Evolutionary conservation across 2,888 invertebrate species (phyloP), one percentile per base, ranked within the genome.

Genomic region (Protonemura montana): DNA sequence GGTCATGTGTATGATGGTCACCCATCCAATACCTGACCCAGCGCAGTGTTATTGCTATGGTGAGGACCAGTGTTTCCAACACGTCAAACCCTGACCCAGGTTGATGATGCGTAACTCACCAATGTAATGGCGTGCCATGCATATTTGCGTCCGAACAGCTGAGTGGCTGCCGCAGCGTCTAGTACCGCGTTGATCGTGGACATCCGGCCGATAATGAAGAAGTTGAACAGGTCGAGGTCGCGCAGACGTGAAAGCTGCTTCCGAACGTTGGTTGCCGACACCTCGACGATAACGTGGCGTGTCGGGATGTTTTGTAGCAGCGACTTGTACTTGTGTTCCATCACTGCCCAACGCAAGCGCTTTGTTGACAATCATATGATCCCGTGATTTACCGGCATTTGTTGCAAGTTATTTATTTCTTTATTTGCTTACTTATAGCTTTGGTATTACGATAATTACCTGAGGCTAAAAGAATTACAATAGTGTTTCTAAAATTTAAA

Each of bases 241-340:
- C 96, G 92, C 86, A 97, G 92, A 90, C 95, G 94, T 87, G 93
- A 93, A 88, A 97, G 92, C 90, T 97, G 97, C 0, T 93, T 93
- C 89, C 94, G 59, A 6, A 86, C 35, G 10, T n/a, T 25, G 2
- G 87, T 88, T 3, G 89, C 88, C 21, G 88, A 88, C 84, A 91
- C 85, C 77, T 87, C 82, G 13, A 85, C 95, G 88, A 98, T 98
- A 0, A 98, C 95, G 91, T 98, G 98, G 13, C 98, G 93, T 0
- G 97, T 97, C 6, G 98, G 97, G 86, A 98, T 95, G 90, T 98
- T 98, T 91, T 97, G 95, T 76, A 98, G 92, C 10, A 98, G 92
- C 13, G 97, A 96, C 91, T 98, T 97, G 91, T 97, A 98, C 91
- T 98, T 98, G 92, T 98, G 97, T 90, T 98, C 97, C 96, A 98